Base-by-base conservation (phyloP, 2,888 invertebrate species). In the Stenchaetothrips biformis region DNA sequence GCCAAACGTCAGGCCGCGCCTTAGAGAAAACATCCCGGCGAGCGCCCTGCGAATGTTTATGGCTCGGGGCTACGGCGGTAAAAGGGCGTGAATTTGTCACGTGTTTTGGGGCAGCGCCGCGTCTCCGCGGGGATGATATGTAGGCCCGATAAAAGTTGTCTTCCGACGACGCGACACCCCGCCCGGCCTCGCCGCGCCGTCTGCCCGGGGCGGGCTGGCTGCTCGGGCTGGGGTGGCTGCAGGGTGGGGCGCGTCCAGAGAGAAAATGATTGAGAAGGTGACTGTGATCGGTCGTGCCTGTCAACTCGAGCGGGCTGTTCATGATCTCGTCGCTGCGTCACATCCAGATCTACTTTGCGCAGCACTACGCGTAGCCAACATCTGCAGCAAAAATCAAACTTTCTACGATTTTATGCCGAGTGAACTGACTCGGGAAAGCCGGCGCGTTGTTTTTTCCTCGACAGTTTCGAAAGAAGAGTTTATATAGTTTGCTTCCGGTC, bases 61-160 rank as follows among this genome's bases (percentile, higher is more conserved):
- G 59, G 59, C 59, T 59, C 37, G 1, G 37, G 37, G 37, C 37
- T 59, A 59, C 59, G 59, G 25, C 67, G 67, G 25, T 74, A 74
- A 74, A 74, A 25, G 67, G 21, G 21, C 67, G 67, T 9, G 11
- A 74, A 74, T 74, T 74, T 74, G 67, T 74, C 67, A 74, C 21
- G 25, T 74, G 21, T 74, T 74, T 74, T 25, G 67, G 21, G 67
- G 67, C 67, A 59, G 6, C 11, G 59, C 59, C 7, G 67, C 37
- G 37, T 37, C 37, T 37, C 37, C 37, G 67, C n/a, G 67, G 25
- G 67, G 67, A 74, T 74, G 67, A 74, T 74, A 74, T 74, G 67
- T 74, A 25, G 67, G 67, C 21, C 67, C 67, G 67, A 74, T 74
- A 74, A 74, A 74, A 74, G 67, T 74, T 74, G 67, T 74, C 67